These are phyloP conservation scores for Ferrisia virgata DNA, from an alignment of 2,888 invertebrate species.

Conservation along the genomic window DNA sequence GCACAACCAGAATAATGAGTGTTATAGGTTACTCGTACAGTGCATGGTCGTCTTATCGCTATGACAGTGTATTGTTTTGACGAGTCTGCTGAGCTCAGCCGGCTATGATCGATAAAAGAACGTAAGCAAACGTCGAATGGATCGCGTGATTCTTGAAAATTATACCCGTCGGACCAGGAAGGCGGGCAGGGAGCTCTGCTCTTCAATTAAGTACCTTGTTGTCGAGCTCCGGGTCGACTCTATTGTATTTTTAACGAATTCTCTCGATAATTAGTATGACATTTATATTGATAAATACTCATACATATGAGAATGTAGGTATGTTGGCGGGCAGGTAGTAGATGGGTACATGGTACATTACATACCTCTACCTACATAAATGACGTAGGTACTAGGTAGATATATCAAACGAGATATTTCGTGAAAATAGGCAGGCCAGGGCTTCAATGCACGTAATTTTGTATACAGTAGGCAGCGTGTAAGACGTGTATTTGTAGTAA, in stretches of 20 bases:
- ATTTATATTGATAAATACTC: no score
- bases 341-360: no score
- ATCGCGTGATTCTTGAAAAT: slow-evolving; percentile 8
- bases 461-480: no score
- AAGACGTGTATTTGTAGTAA: no score
- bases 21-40: slow-evolving; percentile 11
- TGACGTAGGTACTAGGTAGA: neutral
- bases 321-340: neutral
- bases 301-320: neutral
- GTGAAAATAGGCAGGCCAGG: neutral
- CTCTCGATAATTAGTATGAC: neutral
- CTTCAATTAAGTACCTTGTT: neutral
- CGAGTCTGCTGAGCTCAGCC: neutral
- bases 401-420: no score
- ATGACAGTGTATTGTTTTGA: slow-evolving; percentile 26
- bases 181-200: neutral
- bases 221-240: neutral
- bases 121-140: neutral
- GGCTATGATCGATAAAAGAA: slow-evolving; percentile 12
- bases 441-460: no score
- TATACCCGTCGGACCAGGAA: neutral
- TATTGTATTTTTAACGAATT: neutral
- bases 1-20: no score
- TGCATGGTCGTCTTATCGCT: neutral
- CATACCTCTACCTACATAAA: no score